Evolutionary conservation across 2,888 invertebrate species (phyloP).

Genomic region (Tenthredo mesomela): DNA sequence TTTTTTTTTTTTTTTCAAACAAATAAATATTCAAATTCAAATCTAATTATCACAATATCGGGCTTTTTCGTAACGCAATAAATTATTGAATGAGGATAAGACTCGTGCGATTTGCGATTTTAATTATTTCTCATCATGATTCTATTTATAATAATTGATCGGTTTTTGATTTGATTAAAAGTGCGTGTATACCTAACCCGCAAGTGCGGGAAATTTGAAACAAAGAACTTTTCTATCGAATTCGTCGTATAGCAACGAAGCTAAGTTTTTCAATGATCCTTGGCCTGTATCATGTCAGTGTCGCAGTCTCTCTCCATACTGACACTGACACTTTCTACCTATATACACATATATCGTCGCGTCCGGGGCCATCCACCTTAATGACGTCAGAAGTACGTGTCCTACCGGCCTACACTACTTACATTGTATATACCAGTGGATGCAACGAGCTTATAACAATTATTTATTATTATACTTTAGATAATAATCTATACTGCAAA

Average conservation of each 20-base stretch:
- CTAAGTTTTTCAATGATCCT: background rate
- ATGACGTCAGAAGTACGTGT: constrained; percentile 43
- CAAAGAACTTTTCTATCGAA: background rate
- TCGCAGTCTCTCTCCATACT: background rate
- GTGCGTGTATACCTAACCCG: too few relatives aligned
- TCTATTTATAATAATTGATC: too few relatives aligned
- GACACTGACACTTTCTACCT: constrained; percentile 3
- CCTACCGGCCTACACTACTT: constrained; percentile 53
- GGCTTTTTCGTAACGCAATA: background rate
- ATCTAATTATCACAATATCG: background rate
- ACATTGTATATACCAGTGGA: background rate
- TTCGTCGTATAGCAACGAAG: background rate
- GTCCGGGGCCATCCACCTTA: constrained; percentile 55
- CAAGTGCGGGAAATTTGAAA: background rate
- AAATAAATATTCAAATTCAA: background rate
- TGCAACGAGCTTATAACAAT: background rate
- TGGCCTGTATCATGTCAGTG: constrained; percentile 3
- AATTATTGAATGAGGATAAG: background rate
- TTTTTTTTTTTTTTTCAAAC: too few relatives aligned
- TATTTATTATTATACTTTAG: background rate
- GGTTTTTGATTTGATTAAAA: too few relatives aligned
- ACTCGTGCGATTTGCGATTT: background rate
- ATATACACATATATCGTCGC: constrained; percentile 20
- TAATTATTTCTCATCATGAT: background rate
- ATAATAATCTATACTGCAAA: background rate